Evolutionary conservation across 2,113 vertebrate species (phyloP).

Genomic region (Mixornis gularis): DNA sequence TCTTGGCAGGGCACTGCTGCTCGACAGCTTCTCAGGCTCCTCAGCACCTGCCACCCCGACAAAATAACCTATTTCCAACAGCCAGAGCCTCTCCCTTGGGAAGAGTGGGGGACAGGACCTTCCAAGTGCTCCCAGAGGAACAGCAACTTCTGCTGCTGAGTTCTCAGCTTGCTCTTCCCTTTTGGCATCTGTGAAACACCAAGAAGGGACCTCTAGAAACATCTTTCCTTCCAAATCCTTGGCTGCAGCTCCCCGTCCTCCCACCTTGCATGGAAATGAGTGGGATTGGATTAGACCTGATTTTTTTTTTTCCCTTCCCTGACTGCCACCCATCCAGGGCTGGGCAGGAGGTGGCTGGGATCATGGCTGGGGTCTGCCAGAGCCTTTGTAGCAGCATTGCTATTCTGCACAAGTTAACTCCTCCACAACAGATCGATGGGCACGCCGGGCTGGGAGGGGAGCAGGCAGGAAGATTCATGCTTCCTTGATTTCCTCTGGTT

Average conservation of each 20-base stretch:
- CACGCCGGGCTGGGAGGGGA: not conserved
- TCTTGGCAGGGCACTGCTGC: not conserved
- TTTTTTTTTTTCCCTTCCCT: not conserved
- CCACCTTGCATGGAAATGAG: not conserved
- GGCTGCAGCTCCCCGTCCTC: not conserved
- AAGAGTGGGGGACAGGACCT: not conserved
- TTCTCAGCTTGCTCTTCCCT: not conserved
- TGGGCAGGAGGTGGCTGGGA: not conserved
- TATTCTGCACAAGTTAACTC: conserved; percentile 38
- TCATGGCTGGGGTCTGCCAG: not conserved
- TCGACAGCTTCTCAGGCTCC: not conserved
- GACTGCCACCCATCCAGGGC: not conserved
- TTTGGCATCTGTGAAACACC: not conserved
- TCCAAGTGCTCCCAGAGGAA: not conserved
- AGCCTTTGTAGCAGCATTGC: not conserved
- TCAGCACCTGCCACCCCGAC: rapidly evolving
- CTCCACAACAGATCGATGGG: conserved; percentile 8
- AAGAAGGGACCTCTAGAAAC: not conserved
- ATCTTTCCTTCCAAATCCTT: not conserved
- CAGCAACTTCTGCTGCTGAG: not conserved
- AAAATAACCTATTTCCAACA: not conserved
- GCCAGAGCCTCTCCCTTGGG: not conserved
- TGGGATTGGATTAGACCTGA: not conserved
- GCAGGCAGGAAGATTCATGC: not conserved
- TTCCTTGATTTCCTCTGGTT: not conserved